phyloP scores from a whole-genome alignment of 2,113 vertebrate genomes.

The Rhombomys opimus region DNA sequence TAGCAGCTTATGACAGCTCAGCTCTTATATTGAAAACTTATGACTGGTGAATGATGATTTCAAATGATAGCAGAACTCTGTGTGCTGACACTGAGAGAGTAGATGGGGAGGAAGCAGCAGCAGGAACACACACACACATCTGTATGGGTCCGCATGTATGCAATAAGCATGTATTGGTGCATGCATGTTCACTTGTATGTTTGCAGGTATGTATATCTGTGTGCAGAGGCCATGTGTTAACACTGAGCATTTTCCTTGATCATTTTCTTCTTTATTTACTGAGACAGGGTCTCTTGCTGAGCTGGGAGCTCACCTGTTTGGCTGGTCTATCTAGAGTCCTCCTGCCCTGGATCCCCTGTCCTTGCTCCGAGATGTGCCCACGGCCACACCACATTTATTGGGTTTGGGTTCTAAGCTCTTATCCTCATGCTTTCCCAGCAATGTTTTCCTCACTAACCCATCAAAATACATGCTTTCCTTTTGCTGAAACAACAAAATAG shows the following conservation, averaged over 20 bases:
- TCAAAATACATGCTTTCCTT: neutral
- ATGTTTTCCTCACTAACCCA: neutral
- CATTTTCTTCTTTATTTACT: neutral
- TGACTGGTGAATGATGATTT: neutral
- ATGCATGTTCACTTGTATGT: neutral
- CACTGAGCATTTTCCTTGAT: neutral
- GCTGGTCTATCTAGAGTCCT: neutral
- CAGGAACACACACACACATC: neutral
- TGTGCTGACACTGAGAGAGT: neutral
- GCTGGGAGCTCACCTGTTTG: neutral
- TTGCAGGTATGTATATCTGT: neutral
- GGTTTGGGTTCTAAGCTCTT: neutral
- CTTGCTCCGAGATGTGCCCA: neutral
- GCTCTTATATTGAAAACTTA: conserved; percentile 13
- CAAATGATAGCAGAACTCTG: neutral
- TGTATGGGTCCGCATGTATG: too few species aligned
- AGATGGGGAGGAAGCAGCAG: neutral
- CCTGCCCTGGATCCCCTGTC: neutral
- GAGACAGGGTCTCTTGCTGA: neutral
- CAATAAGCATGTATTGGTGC: neutral
- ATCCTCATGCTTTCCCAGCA: neutral
- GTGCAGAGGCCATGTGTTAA: neutral
- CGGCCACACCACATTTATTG: neutral
- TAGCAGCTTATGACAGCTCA: neutral
- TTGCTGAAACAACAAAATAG: neutral